Evolutionary conservation across 1,140 invertebrate species (phyloP).

Genomic region (Cydia pomonella): DNA sequence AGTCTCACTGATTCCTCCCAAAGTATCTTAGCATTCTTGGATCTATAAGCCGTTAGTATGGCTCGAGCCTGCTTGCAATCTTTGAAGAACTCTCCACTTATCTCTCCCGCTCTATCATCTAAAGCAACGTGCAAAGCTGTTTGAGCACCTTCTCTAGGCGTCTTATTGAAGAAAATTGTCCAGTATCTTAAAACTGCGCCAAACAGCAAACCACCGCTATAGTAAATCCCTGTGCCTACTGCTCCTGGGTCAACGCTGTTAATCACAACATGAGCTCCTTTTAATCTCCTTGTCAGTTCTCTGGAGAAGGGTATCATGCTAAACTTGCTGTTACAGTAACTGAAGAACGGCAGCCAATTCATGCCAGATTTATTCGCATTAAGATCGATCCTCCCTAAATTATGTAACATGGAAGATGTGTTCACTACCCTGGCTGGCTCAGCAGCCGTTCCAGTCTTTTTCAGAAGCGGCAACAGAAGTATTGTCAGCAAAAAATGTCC

Average conservation of each 20-base stretch:
- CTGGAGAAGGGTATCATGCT: conserved; percentile 83
- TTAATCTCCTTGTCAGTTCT: conserved; percentile 81
- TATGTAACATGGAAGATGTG: conserved; percentile 55
- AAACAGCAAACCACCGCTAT: neutral
- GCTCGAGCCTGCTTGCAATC: conserved; percentile 49
- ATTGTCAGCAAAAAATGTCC: conserved; percentile 81
- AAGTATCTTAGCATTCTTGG: conserved; percentile 33
- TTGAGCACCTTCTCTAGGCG: conserved; percentile 63
- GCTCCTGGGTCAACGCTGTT: conserved; percentile 89
- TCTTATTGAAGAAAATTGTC: conserved; percentile 39
- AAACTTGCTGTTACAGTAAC: conserved; percentile 87
- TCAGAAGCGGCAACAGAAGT: conserved; percentile 81
- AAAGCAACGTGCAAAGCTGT: conserved; percentile 56
- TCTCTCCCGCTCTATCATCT: conserved; percentile 48
- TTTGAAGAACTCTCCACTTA: conserved; percentile 67
- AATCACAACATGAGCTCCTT: conserved; percentile 82
- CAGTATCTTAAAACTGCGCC: conserved; percentile 29
- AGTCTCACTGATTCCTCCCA: conserved; percentile 36
- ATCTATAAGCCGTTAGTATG: conserved; percentile 31
- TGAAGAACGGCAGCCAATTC: conserved; percentile 75
- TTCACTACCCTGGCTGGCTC: conserved; percentile 80
- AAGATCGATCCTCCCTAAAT: conserved; percentile 84
- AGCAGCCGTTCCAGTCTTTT: conserved; percentile 56
- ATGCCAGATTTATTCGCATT: conserved; percentile 6
- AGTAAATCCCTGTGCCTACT: conserved; percentile 86